A percentile compares a stretch with the other conserved stretches of the same genome.
These are phyloP conservation scores for Ochropleura leucogaster DNA, from an alignment of 2,888 invertebrate species.

Conservation along the genomic window DNA sequence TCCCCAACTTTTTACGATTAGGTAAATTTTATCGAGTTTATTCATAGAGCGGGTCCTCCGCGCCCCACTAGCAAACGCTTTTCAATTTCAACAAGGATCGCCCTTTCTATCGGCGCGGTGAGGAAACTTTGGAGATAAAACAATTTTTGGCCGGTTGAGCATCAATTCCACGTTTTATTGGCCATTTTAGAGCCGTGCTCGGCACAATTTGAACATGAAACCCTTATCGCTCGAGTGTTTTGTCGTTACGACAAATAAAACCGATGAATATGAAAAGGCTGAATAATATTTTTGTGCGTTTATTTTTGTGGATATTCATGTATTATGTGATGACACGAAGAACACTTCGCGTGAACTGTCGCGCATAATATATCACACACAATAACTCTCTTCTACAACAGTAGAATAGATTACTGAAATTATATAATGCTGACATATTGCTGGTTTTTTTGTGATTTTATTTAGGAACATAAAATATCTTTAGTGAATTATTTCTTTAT, in stretches of 20 bases:
- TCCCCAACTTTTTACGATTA: constrained; percentile 80
- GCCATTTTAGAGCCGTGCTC: constrained; percentile 67
- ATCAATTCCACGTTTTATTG: constrained; percentile 74
- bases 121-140: constrained; percentile 80
- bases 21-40: constrained; percentile 84
- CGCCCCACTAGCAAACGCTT: constrained; percentile 73
- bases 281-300: constrained; percentile 58
- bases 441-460: constrained; percentile 28
- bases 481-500: constrained; percentile 24
- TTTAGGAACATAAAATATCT: constrained; percentile 23
- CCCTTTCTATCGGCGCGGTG: constrained; percentile 72
- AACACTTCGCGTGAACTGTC: constrained; percentile 41
- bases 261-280: constrained; percentile 65
- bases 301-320: constrained; percentile 56
- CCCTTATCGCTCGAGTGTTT: constrained; percentile 67
- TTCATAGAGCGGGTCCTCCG: constrained; percentile 79
- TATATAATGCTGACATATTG: constrained; percentile 48
- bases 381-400: constrained; percentile 44
- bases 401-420: constrained; percentile 40
- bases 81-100: constrained; percentile 86
- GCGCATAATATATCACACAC: constrained; percentile 43
- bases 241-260: constrained; percentile 69
- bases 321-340: constrained; percentile 56
- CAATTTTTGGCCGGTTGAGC: constrained; percentile 78
- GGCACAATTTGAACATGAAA: constrained; percentile 67